Percentiles rank a stretch among this genome's conserved stretches.
phyloP scores from a whole-genome alignment of 1,140 invertebrate genomes.

The Sarcophaga bullata region DNA sequence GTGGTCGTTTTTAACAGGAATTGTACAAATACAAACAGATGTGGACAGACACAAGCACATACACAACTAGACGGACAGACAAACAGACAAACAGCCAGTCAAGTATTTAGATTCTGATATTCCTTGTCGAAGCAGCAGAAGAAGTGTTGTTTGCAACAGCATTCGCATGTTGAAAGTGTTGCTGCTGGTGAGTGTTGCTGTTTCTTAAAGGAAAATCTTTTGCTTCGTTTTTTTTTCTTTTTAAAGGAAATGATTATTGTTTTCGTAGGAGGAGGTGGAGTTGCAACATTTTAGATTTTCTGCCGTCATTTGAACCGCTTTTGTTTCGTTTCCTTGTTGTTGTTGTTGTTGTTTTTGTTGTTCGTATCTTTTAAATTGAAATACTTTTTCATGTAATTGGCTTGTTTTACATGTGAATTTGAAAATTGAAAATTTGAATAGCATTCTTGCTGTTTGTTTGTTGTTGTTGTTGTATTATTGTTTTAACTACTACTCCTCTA shows the following conservation, averaged over 20 bases:
- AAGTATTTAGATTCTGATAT: neutral
- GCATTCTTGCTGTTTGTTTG: neutral
- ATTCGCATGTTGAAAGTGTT: neutral
- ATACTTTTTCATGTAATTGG: slow-evolving; percentile 39
- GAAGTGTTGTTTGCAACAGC: neutral
- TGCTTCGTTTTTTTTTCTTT: neutral
- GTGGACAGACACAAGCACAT: no score
- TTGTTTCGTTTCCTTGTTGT: neutral
- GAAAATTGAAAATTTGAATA: slow-evolving; percentile 23
- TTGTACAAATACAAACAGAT: slow-evolving; percentile 7
- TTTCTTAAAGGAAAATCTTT: neutral
- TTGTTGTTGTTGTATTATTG: neutral
- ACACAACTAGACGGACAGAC: no score
- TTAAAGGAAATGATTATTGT: neutral
- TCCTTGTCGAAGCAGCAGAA: neutral
- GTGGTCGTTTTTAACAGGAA: slow-evolving; percentile 30
- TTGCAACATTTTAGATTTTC: neutral
- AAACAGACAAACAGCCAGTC: neutral
- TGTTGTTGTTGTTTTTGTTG: neutral
- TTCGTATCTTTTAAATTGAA: slow-evolving; percentile 24
- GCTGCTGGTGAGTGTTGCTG: neutral
- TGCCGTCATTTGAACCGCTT: neutral
- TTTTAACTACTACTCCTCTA: no score
- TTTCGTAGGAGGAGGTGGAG: slow-evolving; percentile 23
- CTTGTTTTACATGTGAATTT: slow-evolving; percentile 37